Base-by-base conservation (phyloP, 23 tunicate genomes). In the Trididemnum nubilum region DNA sequence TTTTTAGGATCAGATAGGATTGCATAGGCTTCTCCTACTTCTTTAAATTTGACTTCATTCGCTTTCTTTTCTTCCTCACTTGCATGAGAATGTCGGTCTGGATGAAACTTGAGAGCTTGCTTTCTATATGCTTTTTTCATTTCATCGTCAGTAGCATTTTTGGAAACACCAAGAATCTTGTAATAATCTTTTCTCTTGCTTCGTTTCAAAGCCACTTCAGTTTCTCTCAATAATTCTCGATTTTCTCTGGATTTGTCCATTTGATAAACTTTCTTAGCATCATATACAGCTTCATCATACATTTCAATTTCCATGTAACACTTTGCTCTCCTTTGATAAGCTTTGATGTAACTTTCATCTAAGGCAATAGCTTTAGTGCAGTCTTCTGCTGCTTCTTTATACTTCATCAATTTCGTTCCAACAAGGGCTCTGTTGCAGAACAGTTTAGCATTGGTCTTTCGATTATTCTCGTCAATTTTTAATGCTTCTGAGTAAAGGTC, bases 21-120 rank as follows among this genome's bases (percentile, higher is more conserved):
- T 34, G 94, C 91, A 70, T 94, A 94, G 5, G 98, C 98, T 60
- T 94, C 98, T 19, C 87, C 98, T 15, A 94, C 94, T 85, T 85
- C 90, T 58, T 94, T 94, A 37, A 94, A 94, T 82, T 89, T 89
- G 2, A 66, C 73, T 74, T 94, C 98, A 0, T 95, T 96, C n/a
- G 52, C 86, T 76, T 81, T 81, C 81, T 94, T 94, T 24, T 89
- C 85, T 23, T 85, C 98, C 21, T 75, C 86, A 0, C 90, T 75
- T 27, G 81, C 90, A 78, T 85, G 84, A 1, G 97, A 73, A 44
- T 91, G 97, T 18, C 97, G 97, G 71, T 91, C 97, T 7, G 98
- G 98, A 75, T 94, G 98, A 74, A 82, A 77, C 64, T 75, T 69
- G 59, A 94, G 69, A 7, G 98, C 98, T 69, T 85, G 84, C 74